phyloP scores from a whole-genome alignment of 2,888 invertebrate genomes.

The Hypomecis atomaria region DNA sequence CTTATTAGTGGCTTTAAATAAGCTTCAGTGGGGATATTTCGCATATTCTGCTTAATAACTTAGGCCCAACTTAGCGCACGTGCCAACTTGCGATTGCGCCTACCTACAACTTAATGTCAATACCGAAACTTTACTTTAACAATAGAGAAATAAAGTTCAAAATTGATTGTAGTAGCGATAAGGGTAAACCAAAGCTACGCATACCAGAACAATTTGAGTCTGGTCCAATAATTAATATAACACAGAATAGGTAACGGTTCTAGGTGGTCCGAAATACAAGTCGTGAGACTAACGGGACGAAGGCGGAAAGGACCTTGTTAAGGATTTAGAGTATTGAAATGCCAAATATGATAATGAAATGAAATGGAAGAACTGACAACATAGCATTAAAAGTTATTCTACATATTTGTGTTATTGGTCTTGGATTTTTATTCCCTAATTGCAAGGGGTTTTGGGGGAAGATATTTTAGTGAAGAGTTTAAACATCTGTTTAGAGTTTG shows the following conservation, averaged over 20 bases:
- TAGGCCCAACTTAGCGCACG: slow-evolving; percentile 43
- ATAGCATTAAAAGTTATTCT: too few relatives aligned
- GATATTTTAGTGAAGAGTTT: too few relatives aligned
- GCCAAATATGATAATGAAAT: too few relatives aligned
- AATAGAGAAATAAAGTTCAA: slow-evolving; percentile 15
- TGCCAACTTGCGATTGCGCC: slow-evolving; percentile 32
- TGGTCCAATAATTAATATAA: slow-evolving; percentile 46
- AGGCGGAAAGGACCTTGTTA: slow-evolving; percentile 30
- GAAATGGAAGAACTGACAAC: too few relatives aligned
- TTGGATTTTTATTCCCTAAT: too few relatives aligned
- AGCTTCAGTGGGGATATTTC: slow-evolving; percentile 32
- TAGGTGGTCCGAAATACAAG: slow-evolving; percentile 30
- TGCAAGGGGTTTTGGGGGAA: too few relatives aligned
- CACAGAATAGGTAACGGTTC: slow-evolving; percentile 38
- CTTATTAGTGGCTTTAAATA: slow-evolving; percentile 36
- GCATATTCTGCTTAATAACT: slow-evolving; percentile 40
- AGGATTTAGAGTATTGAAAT: slow-evolving; percentile 4
- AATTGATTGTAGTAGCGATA: slow-evolving; percentile 1
- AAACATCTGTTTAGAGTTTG: too few relatives aligned
- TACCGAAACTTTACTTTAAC: neutral
- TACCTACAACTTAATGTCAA: neutral
- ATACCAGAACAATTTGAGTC: slow-evolving; percentile 44
- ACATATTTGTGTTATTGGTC: too few relatives aligned
- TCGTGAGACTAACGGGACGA: slow-evolving; percentile 31
- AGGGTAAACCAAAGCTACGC: slow-evolving; percentile 33